phyloP scores from a whole-genome alignment of 2,888 invertebrate species.

The Andrena hattorfiana region DNA sequence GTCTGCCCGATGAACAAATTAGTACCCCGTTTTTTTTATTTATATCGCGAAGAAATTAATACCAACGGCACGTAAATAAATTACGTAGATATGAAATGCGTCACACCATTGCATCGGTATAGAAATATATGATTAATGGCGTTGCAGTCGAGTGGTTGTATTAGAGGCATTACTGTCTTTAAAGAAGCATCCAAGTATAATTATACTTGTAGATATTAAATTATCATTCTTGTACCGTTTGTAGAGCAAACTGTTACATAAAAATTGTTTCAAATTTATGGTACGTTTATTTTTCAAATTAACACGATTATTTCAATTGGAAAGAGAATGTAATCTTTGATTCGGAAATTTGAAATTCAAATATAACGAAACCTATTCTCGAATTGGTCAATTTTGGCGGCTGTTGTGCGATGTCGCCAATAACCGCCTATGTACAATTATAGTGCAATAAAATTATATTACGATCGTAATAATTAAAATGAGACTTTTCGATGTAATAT shows the following conservation, averaged over 20 bases:
- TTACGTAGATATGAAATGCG: slow-evolving; percentile 9
- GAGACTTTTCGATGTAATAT: neutral
- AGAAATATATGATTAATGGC: slow-evolving; percentile 1
- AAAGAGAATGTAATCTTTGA: slow-evolving; percentile 1
- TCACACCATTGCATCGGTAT: neutral
- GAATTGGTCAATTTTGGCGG: slow-evolving; percentile 4
- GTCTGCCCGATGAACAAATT: neutral
- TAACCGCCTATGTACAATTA: neutral
- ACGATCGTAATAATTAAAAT: neutral
- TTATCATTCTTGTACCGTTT: neutral
- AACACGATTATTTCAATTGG: no score
- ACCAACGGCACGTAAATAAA: neutral
- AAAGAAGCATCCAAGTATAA: neutral
- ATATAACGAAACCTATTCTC: neutral
- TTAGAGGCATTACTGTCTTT: neutral
- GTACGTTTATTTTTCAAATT: neutral
- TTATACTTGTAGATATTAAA: neutral
- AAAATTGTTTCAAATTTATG: neutral
- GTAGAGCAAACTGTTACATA: neutral
- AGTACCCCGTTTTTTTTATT: neutral
- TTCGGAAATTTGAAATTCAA: slow-evolving; percentile 34
- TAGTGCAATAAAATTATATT: neutral
- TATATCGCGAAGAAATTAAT: neutral
- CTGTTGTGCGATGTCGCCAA: neutral
- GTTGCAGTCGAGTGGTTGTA: neutral